These are phyloP conservation scores for Glossosoma conforme DNA, from an alignment of 1,140 invertebrate genomes.

Conservation along the genomic window DNA sequence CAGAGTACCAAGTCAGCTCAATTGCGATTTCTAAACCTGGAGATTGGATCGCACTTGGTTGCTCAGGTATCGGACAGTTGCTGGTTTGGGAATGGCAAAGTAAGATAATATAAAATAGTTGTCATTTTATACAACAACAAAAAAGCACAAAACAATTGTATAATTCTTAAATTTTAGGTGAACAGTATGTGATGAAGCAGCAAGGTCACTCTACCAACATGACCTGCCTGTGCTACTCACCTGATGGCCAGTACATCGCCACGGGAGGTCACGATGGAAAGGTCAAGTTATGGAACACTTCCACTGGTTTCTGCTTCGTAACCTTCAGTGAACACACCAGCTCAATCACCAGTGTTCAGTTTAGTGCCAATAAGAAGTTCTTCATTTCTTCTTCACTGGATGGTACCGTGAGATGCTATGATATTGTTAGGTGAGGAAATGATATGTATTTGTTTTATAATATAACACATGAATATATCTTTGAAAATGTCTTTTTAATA, in stretches of 20 bases:
- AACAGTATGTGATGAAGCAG: constrained; percentile 97
- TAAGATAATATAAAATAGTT: constrained; percentile 40
- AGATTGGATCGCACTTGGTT: constrained; percentile 93
- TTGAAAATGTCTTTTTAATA: too few species aligned
- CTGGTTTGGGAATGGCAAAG: constrained; percentile 99
- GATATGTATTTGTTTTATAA: background rate
- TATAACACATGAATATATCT: constrained; percentile 7
- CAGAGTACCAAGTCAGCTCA: constrained; percentile 73
- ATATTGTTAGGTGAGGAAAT: constrained; percentile 67
- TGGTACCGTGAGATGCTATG: constrained; percentile 93
- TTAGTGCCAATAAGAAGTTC: constrained; percentile 88
- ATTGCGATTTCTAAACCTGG: constrained; percentile 80
- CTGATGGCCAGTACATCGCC: constrained; percentile 83
- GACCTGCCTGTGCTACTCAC: constrained; percentile 83
- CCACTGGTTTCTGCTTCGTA: constrained; percentile 88
- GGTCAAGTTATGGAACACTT: constrained; percentile 93
- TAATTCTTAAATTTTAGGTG: constrained; percentile 50
- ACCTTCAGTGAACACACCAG: constrained; percentile 90
- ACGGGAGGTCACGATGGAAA: constrained; percentile 95
- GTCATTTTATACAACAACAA: too few species aligned
- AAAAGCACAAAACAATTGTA: too few species aligned
- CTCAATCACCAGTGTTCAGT: constrained; percentile 73
- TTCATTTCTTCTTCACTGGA: constrained; percentile 87
- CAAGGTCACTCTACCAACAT: constrained; percentile 91
- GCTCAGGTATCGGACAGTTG: constrained; percentile 78